Evolutionary conservation across 2,888 invertebrate species (phyloP).

Genomic region (Chromoteleia sp.): DNA sequence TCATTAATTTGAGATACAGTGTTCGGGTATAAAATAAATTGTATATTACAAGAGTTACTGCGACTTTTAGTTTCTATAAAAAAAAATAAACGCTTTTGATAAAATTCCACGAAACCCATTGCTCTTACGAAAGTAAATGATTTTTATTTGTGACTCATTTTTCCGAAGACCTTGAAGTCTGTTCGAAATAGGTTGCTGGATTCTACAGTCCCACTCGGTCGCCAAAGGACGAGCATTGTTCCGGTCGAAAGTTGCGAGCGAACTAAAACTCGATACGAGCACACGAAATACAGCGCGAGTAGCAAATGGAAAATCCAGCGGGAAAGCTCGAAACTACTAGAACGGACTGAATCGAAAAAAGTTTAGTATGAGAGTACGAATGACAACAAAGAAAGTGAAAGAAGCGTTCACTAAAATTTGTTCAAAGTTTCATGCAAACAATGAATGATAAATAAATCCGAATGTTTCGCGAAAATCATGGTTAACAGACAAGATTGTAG

Average conservation of each 20-base stretch:
- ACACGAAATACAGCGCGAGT: conserved; percentile 73
- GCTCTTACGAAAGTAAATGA: not conserved
- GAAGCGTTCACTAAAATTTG: not conserved
- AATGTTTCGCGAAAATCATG: conserved; percentile 9
- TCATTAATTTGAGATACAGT: conserved; percentile 38
- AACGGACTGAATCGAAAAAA: conserved; percentile 24
- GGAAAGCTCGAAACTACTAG: conserved; percentile 25
- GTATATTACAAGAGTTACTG: conserved; percentile 8
- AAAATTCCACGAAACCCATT: not conserved
- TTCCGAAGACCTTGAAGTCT: conserved; percentile 33
- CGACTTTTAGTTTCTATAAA: not conserved
- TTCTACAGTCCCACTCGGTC: conserved; percentile 82
- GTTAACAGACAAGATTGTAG: not conserved
- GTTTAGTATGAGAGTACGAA: conserved; percentile 10
- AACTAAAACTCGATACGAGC: conserved; percentile 52
- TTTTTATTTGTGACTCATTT: conserved; percentile 30
- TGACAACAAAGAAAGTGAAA: conserved; percentile 9
- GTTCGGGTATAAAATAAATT: conserved; percentile 13
- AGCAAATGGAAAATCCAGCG: conserved; percentile 78
- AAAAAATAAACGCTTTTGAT: not conserved
- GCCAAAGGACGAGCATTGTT: conserved; percentile 29
- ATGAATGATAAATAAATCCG: conserved; percentile 56
- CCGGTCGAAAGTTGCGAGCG: conserved; percentile 26
- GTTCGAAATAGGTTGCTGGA: conserved; percentile 72
- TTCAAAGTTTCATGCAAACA: conserved; percentile 10